Conservation (phyloP, 2,113 vertebrate genomes). For the Passer montanus region DNA sequence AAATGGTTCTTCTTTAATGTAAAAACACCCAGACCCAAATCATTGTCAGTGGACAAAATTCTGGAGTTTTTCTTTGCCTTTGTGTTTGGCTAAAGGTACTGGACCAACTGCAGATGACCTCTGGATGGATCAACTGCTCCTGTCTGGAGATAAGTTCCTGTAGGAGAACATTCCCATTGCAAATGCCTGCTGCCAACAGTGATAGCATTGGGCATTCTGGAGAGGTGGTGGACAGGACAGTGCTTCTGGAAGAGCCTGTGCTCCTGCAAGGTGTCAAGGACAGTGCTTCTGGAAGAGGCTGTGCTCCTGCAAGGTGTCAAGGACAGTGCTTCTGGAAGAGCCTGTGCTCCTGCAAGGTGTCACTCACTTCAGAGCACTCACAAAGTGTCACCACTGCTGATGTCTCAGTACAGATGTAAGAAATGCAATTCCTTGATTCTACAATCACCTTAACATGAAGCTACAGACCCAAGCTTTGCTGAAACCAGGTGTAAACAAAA, state of each 20-base stretch:
- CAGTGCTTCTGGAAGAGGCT: neutral
- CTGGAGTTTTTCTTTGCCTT: neutral
- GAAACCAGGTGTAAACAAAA: neutral
- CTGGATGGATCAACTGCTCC: neutral
- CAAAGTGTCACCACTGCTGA: neutral
- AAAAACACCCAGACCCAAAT: neutral
- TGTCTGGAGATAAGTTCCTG: neutral
- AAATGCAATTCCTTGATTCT: neutral
- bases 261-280: neutral
- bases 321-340: neutral
- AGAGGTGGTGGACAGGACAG: neutral
- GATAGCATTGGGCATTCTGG: accelerated
- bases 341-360: neutral
- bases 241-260: neutral
- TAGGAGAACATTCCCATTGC: neutral
- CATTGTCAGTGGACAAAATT: neutral
- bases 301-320: neutral
- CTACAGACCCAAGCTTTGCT: neutral
- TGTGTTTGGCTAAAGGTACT: neutral
- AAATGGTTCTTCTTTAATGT: neutral
- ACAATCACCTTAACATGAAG: accelerated
- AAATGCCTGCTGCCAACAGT: neutral
- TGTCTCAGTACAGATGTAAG: neutral
- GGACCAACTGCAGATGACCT: neutral
- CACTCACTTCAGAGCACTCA: neutral